Evolutionary conservation across 1,140 invertebrate genomes (phyloP).

Genomic region (Meloidogyne floridensis): DNA sequence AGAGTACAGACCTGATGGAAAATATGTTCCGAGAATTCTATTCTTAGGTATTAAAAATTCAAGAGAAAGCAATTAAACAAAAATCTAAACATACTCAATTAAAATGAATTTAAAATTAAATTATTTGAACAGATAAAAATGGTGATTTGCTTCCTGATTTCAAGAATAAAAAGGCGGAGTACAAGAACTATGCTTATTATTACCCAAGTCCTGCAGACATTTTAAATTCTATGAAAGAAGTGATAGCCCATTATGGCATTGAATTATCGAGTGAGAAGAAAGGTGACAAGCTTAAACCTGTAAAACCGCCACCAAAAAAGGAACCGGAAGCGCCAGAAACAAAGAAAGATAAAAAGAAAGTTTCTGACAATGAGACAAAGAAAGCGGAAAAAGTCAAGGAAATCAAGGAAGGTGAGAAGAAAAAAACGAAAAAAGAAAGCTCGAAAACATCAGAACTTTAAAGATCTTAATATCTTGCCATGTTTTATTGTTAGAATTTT

Average conservation of each 20-base stretch:
- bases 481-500: background rate
- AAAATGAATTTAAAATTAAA: background rate
- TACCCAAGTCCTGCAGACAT: constrained; percentile 64
- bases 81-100: no score
- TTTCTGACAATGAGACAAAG: constrained; percentile 15
- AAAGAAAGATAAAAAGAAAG: constrained; percentile 44
- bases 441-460: constrained; percentile 17
- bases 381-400: constrained; percentile 18
- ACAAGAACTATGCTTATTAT: constrained; percentile 66
- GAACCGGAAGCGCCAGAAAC: constrained; percentile 37
- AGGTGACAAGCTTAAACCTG: constrained; percentile 61
- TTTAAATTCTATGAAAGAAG: constrained; percentile 65
- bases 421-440: constrained; percentile 13
- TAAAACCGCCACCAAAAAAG: constrained; percentile 52
- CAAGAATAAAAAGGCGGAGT: constrained; percentile 66
- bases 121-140: constrained; percentile 48
- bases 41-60: constrained; percentile 50
- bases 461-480: background rate
- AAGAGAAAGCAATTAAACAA: background rate
- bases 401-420: constrained; percentile 18
- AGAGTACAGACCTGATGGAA: constrained; percentile 59
- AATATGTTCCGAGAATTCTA: constrained; percentile 64
- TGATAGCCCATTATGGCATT: constrained; percentile 55
- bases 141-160: constrained; percentile 50
- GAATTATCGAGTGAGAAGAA: constrained; percentile 59